Evolutionary conservation across 2,113 vertebrate genomes (phyloP).

Genomic region (Paradoxurus hermaphroditus): DNA sequence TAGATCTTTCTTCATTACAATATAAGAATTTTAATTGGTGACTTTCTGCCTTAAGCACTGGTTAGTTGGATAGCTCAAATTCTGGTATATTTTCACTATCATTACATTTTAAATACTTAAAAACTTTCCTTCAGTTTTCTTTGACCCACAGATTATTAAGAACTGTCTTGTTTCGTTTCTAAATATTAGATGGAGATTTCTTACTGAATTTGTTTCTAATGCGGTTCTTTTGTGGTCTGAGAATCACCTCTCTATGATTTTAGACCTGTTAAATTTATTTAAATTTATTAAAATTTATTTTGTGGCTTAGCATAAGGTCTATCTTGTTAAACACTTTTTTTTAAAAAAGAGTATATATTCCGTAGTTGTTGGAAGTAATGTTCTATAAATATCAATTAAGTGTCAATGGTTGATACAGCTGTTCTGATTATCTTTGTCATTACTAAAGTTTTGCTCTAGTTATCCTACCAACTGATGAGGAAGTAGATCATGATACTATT

Average conservation of each 20-base stretch:
- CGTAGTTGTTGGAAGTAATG: background rate
- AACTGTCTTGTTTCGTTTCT: background rate
- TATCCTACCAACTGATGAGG: background rate
- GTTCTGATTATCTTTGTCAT: background rate
- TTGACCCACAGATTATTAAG: background rate
- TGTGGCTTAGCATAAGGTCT: background rate
- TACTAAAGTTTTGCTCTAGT: background rate
- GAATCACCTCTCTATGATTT: background rate
- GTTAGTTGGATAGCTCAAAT: background rate
- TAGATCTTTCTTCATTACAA: background rate
- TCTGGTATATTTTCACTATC: background rate
- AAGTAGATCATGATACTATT: background rate
- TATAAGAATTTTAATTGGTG: background rate
- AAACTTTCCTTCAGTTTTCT: background rate
- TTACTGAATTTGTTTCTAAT: background rate
- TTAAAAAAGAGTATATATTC: background rate
- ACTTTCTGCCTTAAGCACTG: background rate
- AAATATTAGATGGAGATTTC: background rate
- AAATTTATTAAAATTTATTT: background rate
- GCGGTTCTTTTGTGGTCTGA: background rate
- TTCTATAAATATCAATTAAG: background rate
- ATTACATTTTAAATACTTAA: background rate
- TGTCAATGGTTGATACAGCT: background rate
- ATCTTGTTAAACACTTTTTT: background rate
- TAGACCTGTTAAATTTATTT: background rate